phyloP scores from a whole-genome alignment of 2,797 vertebrate genomes.

The Sebastes steindachneri region DNA sequence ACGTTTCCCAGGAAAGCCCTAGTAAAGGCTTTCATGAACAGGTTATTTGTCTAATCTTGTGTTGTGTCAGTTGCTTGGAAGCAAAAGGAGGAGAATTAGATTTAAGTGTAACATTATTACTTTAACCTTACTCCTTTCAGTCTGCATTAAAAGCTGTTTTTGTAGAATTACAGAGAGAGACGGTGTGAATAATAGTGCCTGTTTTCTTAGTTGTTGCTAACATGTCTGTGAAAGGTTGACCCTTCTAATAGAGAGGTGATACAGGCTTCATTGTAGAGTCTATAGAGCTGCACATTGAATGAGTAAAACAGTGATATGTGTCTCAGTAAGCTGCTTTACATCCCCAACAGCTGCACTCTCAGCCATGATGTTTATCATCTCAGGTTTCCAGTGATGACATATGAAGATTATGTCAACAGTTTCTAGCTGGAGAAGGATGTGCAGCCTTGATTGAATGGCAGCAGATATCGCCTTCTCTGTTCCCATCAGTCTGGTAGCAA shows the following conservation, averaged over 20 bases:
- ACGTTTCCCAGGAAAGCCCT: neutral
- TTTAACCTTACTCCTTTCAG: neutral
- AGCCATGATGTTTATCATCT: slow-evolving; percentile 24
- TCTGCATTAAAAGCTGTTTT: neutral
- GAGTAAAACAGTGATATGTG: slow-evolving; percentile 27
- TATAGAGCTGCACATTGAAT: neutral
- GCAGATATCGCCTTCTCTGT: neutral
- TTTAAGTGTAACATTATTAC: neutral
- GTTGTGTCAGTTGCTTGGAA: neutral
- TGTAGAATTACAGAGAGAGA: neutral
- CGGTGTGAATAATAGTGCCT: neutral
- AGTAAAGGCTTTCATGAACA: neutral
- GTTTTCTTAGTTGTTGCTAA: neutral
- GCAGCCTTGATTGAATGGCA: slow-evolving; percentile 14
- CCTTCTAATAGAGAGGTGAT: neutral
- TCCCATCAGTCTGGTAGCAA: slow-evolving; percentile 14
- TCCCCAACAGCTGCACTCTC: slow-evolving; percentile 54
- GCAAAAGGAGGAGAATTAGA: neutral
- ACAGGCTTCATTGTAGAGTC: neutral
- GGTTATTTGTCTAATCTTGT: neutral
- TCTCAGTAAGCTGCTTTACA: slow-evolving; percentile 18
- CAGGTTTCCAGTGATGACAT: slow-evolving; percentile 39
- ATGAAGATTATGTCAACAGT: slow-evolving; percentile 38
- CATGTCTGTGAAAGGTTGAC: neutral
- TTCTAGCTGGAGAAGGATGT: neutral